Evolutionary conservation across 2,113 vertebrate species (phyloP).

Genomic region (Rousettus leschenaultii): DNA sequence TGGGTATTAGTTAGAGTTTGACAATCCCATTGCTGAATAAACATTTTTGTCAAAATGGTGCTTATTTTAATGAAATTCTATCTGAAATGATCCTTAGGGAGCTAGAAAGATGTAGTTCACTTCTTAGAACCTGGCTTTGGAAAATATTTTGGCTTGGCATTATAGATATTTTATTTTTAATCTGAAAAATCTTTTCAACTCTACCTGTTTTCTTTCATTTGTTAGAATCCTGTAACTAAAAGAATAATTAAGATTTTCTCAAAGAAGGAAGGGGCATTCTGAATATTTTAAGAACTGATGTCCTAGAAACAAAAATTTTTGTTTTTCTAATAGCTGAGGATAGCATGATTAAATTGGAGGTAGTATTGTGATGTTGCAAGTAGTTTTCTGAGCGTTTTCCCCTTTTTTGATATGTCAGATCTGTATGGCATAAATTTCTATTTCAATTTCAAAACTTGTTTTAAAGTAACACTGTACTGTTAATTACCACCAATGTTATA

Average conservation of each 20-base stretch:
- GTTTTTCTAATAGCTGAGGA: not conserved
- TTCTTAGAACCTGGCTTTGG: slow-evolving; percentile 31
- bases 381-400: slow-evolving; percentile 18
- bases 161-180: slow-evolving; percentile 33
- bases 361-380: not conserved
- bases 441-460: slow-evolving; percentile 72
- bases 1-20: slow-evolving; percentile 9
- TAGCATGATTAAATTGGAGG: not conserved
- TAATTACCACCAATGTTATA: slow-evolving; percentile 78
- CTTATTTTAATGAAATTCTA: slow-evolving; percentile 45
- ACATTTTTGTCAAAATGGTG: slow-evolving; percentile 52
- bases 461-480: slow-evolving; percentile 73
- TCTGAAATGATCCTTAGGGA: slow-evolving; percentile 40
- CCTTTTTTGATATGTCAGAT: not conserved
- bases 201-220: slow-evolving; percentile 23
- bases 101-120: slow-evolving; percentile 43
- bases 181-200: slow-evolving; percentile 36
- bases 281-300: slow-evolving; percentile 10
- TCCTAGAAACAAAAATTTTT: not conserved
- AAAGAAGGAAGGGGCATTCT: not conserved
- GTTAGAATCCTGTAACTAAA: slow-evolving; percentile 4
- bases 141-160: slow-evolving; percentile 59
- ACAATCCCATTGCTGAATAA: slow-evolving; percentile 19
- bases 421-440: slow-evolving; percentile 27
- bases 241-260: slow-evolving; percentile 24